phyloP scores from a whole-genome alignment of 1,140 invertebrate species.

The Stenopsyche tienmushanensis region DNA sequence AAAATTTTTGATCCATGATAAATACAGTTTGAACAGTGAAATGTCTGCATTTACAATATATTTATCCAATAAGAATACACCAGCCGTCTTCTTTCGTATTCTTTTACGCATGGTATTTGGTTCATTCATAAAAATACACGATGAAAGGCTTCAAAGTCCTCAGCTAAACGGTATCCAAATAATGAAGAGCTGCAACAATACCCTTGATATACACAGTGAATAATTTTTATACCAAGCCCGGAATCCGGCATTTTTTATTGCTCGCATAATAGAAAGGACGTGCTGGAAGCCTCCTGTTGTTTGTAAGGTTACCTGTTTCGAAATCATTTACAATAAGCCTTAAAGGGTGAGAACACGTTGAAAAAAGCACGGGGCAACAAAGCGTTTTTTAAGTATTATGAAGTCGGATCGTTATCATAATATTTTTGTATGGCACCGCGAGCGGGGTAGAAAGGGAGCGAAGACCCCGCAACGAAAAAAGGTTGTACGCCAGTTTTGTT shows the following conservation, averaged over 20 bases:
- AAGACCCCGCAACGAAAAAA: neutral
- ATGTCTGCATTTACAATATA: too few species aligned
- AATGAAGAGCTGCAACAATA: too few species aligned
- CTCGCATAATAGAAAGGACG: slow-evolving; percentile 28
- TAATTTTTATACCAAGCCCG: neutral
- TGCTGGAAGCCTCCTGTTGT: slow-evolving; percentile 26
- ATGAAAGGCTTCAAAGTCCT: too few species aligned
- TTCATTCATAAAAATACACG: too few species aligned
- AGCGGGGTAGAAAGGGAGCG: slow-evolving; percentile 7
- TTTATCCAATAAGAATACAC: too few species aligned
- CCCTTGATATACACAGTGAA: too few species aligned
- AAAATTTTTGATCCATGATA: too few species aligned
- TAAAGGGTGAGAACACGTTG: slow-evolving; percentile 38
- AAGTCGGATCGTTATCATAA: slow-evolving; percentile 39
- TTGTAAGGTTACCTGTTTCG: slow-evolving; percentile 29
- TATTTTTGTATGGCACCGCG: slow-evolving; percentile 24
- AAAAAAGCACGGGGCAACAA: slow-evolving; percentile 32
- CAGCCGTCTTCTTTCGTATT: too few species aligned
- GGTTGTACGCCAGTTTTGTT: neutral
- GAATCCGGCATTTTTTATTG: neutral
- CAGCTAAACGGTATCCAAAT: too few species aligned
- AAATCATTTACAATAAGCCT: slow-evolving; percentile 27
- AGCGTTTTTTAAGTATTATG: slow-evolving; percentile 40
- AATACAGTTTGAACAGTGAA: too few species aligned
- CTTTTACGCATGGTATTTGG: too few species aligned